Evolutionary conservation across 2,888 invertebrate genomes (phyloP).

Genomic region (Diarsia mendica): DNA sequence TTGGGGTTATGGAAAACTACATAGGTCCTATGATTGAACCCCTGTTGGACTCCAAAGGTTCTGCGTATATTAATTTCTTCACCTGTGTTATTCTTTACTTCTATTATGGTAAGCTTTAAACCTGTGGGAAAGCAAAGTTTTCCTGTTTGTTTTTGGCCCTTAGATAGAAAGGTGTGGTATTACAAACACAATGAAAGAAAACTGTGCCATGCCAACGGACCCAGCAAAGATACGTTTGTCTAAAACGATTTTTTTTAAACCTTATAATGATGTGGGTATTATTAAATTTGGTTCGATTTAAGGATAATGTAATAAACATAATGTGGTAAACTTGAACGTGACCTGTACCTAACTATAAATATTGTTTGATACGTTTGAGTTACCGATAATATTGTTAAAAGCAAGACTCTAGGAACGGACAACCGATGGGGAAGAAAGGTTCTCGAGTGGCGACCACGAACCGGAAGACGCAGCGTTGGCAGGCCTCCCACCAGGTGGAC

Average conservation of each 20-base stretch:
- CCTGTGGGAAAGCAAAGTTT: not conserved
- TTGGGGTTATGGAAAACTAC: not conserved
- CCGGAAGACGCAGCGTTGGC: too few species aligned
- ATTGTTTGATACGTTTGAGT: not conserved
- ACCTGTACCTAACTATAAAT: not conserved
- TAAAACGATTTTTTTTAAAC: too few species aligned
- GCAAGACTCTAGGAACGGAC: too few species aligned
- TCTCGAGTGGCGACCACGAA: too few species aligned
- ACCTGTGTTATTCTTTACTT: not conserved
- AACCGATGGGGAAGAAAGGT: too few species aligned
- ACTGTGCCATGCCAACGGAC: not conserved
- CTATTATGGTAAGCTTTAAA: too few species aligned
- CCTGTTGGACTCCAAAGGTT: not conserved
- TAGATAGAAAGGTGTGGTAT: not conserved
- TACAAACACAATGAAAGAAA: not conserved
- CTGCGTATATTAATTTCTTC: not conserved
- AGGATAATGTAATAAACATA: not conserved
- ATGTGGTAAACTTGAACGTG: not conserved
- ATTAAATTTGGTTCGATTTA: constrained; percentile 7
- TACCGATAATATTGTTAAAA: not conserved
- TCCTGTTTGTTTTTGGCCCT: not conserved
- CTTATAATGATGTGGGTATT: constrained; percentile 5
- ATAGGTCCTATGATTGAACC: not conserved
- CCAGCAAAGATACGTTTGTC: not conserved
- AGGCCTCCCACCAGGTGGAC: too few species aligned